Evolutionary conservation across 2,113 vertebrate species (phyloP), one percentile per base, ranked within the genome.

Genomic region (Cyanoramphus novaezelandiae): DNA sequence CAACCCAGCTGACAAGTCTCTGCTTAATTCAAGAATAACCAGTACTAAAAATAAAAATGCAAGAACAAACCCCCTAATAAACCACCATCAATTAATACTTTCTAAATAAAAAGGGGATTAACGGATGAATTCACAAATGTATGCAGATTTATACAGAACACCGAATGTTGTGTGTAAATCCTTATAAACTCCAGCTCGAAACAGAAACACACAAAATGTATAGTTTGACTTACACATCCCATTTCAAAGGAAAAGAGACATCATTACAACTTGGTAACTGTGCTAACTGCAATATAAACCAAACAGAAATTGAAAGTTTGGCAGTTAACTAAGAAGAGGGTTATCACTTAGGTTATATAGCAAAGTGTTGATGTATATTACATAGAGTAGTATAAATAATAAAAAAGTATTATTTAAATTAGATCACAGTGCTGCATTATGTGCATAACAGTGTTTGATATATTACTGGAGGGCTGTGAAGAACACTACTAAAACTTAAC

Each of bases 341-440:
- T 98, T 97, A 97, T 97, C 97, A 98, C 97, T 97, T 98, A 95
- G 98, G 97, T 98, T 98, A 98, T 97, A 98, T 98, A 98, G 97
- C 97, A 98, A 98, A 98, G 98, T 98, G 97, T 98, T 97, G 98
- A 98, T 98, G 97, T 98, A 97, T 98, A 98, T 98, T 98, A 98
- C 98, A 98, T 97, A 98, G 97, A 98, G 98, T 98, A 98, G 98
- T 98, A 98, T 98, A 98, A 98, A 98, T 98, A 98, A 98, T 98
- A 98, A 98, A 98, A 98, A 98, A 98, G 98, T 98, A 98, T 98
- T 98, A 98, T 98, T 98, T 98, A 98, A 98, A 98, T 98, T 98
- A 98, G 98, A 98, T 98, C 98, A 98, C 98, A 98, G 98, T 98
- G 98, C 97, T 98, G 98, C 97, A 97, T 98, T 97, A 97, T 98